Percentiles rank a stretch among this genome's conserved stretches.
Evolutionary conservation across 2,113 vertebrate genomes (phyloP).

Genomic region (Mus pahari): DNA sequence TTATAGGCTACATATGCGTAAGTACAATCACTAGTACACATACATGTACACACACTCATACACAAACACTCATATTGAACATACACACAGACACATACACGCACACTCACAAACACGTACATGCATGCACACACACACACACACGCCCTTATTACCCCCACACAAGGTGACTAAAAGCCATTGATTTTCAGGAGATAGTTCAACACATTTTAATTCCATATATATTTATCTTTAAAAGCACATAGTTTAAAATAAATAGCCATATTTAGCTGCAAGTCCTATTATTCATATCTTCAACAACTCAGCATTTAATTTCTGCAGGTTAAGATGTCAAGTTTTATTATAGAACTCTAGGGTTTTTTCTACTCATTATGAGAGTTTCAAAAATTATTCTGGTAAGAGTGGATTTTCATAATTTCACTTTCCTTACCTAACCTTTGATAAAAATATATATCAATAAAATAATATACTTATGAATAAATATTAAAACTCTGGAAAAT

Average conservation of each 20-base stretch:
- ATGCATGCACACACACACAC: neutral
- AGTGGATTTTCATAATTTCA: neutral
- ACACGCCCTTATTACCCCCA: neutral
- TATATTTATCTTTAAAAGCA: neutral
- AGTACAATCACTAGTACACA: neutral
- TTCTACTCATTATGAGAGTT: neutral
- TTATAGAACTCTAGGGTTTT: neutral
- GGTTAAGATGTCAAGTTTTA: neutral
- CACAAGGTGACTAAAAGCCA: neutral
- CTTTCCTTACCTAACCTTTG: neutral
- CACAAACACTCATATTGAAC: neutral
- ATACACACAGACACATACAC: neutral
- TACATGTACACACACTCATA: fast-evolving
- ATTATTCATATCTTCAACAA: conserved; percentile 3
- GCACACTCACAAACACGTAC: neutral
- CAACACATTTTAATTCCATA: neutral
- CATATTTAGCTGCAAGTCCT: neutral
- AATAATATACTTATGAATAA: neutral
- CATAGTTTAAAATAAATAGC: neutral
- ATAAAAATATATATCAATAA: conserved; percentile 26
- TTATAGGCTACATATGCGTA: neutral
- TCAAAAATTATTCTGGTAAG: neutral
- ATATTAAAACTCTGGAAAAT: neutral
- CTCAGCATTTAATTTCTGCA: neutral
- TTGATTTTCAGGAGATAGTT: conserved; percentile 47